Base-by-base conservation (phyloP, 2,888 invertebrate species). In the Nemurella pictetii region DNA sequence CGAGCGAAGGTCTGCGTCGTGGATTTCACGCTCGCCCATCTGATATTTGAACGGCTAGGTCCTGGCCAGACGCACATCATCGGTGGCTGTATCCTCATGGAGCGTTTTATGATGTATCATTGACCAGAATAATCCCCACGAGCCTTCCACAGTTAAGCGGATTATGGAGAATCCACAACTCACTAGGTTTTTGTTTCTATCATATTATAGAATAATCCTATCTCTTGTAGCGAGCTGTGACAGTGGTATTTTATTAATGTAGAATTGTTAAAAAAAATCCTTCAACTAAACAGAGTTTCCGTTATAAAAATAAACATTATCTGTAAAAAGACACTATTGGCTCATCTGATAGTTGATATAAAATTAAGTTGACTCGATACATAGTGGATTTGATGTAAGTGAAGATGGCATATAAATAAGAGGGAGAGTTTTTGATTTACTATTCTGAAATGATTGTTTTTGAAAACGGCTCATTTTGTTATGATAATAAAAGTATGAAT, bases 61-160 rank as follows among this genome's bases (percentile, higher is more conserved):
- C 7, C 73, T 9, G 55, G 25, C 2, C 75, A 9, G 27, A 4
- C 75, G 75, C n/a, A n/a, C n/a, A n/a, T 75, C 75, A 75, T 55
- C 75, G 28, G 75, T 75, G 26, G 28, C 75, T 27, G 26, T 75
- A 75, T 75, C 75, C 28, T 75, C 75, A n/a, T 25, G 20, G 20
- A 27, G 75, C 75, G 75, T 25, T 75, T 75, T 75, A 75, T 75
- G 75, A 75, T 75, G 26, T 75, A 75, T 75, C 75, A 75, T 75
- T 75, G 75, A 75, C 5, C 75, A 75, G 75, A 27, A 75, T 75
- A 75, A 75, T 26, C 75, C 75, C 75, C 27, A 26, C 4, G 20
- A 75, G 75, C 75, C 75, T 26, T 28, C 75, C 75, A 75, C 26
- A 20, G 75, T 4, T 75, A 75, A 75, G 75, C 75, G 27, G 75